phyloP scores from a whole-genome alignment of 2,888 invertebrate genomes.

The Agrilus biguttatus region DNA sequence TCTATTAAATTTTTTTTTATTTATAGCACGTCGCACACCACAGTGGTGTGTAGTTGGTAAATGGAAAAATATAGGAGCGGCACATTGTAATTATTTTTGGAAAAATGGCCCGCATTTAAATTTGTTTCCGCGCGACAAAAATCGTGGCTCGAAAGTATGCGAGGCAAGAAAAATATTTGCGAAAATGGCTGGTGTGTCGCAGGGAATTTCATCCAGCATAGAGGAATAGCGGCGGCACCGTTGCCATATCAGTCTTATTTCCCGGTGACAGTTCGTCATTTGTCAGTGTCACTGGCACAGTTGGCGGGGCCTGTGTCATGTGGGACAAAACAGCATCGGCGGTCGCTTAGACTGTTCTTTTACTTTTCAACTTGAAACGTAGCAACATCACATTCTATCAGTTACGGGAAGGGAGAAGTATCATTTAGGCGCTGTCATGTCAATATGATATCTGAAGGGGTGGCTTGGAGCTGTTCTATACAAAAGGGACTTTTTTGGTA shows the following conservation, averaged over 20 bases:
- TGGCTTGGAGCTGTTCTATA: slow-evolving; percentile 27
- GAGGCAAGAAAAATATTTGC: slow-evolving; percentile 23
- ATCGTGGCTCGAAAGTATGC: slow-evolving; percentile 23
- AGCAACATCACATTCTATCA: slow-evolving; percentile 23
- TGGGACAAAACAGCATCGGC: slow-evolving; percentile 35
- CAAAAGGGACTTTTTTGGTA: slow-evolving; percentile 31
- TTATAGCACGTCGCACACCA: slow-evolving; percentile 16
- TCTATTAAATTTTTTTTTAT: slow-evolving; percentile 7
- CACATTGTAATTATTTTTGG: slow-evolving; percentile 29
- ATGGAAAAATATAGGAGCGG: slow-evolving; percentile 29
- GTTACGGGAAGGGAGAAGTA: slow-evolving; percentile 27
- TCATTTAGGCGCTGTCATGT: slow-evolving; percentile 37
- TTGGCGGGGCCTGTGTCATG: slow-evolving; percentile 33
- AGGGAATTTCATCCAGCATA: slow-evolving; percentile 27
- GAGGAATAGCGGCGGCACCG: slow-evolving; percentile 28
- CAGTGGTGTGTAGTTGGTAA: slow-evolving; percentile 23
- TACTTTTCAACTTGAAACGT: slow-evolving; percentile 1
- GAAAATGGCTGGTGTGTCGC: slow-evolving; percentile 29
- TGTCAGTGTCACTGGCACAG: slow-evolving; percentile 36
- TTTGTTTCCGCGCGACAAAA: slow-evolving; percentile 23
- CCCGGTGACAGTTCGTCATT: slow-evolving; percentile 38
- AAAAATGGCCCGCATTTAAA: slow-evolving; percentile 28
- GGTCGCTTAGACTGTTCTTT: slow-evolving; percentile 25
- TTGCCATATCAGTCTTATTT: slow-evolving; percentile 38
- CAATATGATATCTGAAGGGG: slow-evolving; percentile 34